phyloP scores from a whole-genome alignment of 2,888 invertebrate genomes.

The Cacoxenus indagator region DNA sequence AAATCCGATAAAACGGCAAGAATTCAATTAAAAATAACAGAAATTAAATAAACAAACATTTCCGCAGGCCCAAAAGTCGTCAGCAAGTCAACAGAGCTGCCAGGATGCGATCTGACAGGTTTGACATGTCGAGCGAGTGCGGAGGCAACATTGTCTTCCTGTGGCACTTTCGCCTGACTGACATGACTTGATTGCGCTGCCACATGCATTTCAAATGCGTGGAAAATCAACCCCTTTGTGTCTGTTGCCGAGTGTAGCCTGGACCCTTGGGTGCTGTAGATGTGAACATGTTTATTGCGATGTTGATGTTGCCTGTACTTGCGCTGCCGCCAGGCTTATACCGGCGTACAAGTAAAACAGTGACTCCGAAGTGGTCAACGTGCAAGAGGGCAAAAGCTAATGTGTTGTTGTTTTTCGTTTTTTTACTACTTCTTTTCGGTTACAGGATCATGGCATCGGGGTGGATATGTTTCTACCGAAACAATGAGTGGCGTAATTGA shows the following conservation, averaged over 20 bases:
- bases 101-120: background rate
- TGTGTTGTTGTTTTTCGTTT: background rate
- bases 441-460: background rate
- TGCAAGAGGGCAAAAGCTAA: constrained; percentile 5
- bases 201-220: constrained; percentile 56
- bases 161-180: constrained; percentile 39
- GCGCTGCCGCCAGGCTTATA: background rate
- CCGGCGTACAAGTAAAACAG: constrained; percentile 22
- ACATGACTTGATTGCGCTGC: constrained; percentile 50
- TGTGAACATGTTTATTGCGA: background rate
- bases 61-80: constrained; percentile 49
- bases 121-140: background rate
- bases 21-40: constrained; percentile 61
- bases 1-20: constrained; percentile 27
- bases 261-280: constrained; percentile 1
- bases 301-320: background rate
- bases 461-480: constrained; percentile 3
- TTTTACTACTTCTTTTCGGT: background rate
- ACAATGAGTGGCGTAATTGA: constrained; percentile 41
- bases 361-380: constrained; percentile 9
- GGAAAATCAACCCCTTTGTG: constrained; percentile 12
- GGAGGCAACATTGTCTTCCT: background rate
- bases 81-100: constrained; percentile 20
- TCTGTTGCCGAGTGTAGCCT: background rate
- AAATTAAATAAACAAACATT: constrained; percentile 58